Percentiles rank a stretch among this genome's conserved stretches.
Evolutionary conservation across 2,797 vertebrate genomes (phyloP).

Genomic region (Cynodonichthys magdalenae): DNA sequence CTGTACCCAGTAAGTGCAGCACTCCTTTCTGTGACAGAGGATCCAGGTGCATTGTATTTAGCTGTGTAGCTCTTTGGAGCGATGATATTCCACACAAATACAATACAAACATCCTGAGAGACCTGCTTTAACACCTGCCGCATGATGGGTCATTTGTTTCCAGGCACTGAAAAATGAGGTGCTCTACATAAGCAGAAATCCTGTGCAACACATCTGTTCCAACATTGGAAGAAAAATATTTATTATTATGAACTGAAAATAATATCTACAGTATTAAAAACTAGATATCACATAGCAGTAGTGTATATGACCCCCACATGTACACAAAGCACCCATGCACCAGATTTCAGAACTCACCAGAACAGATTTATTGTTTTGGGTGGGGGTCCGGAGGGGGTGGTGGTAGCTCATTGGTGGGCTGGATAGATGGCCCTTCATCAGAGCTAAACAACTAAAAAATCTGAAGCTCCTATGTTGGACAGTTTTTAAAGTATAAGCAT

Average conservation of each 20-base stretch:
- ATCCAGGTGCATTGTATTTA: constrained; percentile 1
- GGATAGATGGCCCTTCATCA: no score
- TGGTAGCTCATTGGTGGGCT: no score
- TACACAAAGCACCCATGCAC: no score
- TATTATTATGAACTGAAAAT: neutral
- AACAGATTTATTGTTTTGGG: no score
- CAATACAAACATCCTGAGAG: neutral
- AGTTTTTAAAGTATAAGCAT: no score
- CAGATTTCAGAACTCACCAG: no score
- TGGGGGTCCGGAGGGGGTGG: no score
- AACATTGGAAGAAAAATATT: neutral
- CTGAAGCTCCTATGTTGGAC: no score
- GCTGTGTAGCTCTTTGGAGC: neutral
- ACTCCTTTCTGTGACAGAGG: neutral
- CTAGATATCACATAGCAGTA: no score
- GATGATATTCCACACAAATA: neutral
- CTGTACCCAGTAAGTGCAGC: neutral
- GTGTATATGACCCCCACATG: no score
- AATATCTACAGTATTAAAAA: no score
- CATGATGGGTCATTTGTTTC: neutral
- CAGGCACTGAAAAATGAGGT: neutral
- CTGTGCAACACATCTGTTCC: neutral
- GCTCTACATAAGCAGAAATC: neutral
- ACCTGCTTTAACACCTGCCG: neutral
- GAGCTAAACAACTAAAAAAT: no score